A percentile compares a stretch with the other conserved stretches of the same genome.
phyloP scores from a whole-genome alignment of 2,797 vertebrate species.

The Discoglossus pictus region DNA sequence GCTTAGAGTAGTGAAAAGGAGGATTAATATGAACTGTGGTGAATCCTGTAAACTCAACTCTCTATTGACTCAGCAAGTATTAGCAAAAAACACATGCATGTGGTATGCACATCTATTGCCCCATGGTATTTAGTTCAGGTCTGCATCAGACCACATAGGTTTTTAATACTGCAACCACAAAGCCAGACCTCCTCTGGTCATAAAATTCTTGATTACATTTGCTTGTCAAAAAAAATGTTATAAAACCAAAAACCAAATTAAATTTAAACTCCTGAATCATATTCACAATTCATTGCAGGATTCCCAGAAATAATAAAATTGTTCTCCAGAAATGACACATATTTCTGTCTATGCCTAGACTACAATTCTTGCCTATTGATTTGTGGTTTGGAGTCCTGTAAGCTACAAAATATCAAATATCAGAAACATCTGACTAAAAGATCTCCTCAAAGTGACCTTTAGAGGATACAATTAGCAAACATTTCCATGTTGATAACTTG shows the following conservation, averaged over 20 bases:
- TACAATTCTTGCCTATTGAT: conserved; percentile 27
- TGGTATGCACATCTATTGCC: neutral
- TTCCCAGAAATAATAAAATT: conserved; percentile 38
- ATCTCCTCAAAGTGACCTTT: neutral
- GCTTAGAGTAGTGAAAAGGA: no score
- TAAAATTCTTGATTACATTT: conserved; percentile 14
- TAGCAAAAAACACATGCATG: neutral
- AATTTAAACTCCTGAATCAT: conserved; percentile 39
- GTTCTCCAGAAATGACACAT: conserved; percentile 33
- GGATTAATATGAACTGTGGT: conserved; percentile 3
- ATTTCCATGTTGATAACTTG: no score
- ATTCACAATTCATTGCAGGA: conserved; percentile 19
- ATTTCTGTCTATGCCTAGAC: conserved; percentile 16
- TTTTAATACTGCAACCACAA: conserved; percentile 14
- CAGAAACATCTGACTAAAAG: neutral
- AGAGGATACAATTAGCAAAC: no score
- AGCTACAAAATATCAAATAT: neutral
- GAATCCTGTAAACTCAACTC: neutral
- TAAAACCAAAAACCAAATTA: conserved; percentile 22
- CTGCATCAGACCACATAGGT: conserved; percentile 3
- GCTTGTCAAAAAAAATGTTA: conserved; percentile 1
- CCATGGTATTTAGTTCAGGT: neutral
- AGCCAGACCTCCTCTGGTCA: conserved; percentile 3
- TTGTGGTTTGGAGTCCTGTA: conserved; percentile 6
- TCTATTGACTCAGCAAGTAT: neutral